Evolutionary conservation across 2,888 invertebrate genomes (phyloP).

Genomic region (Reticulitermes lucifugus): DNA sequence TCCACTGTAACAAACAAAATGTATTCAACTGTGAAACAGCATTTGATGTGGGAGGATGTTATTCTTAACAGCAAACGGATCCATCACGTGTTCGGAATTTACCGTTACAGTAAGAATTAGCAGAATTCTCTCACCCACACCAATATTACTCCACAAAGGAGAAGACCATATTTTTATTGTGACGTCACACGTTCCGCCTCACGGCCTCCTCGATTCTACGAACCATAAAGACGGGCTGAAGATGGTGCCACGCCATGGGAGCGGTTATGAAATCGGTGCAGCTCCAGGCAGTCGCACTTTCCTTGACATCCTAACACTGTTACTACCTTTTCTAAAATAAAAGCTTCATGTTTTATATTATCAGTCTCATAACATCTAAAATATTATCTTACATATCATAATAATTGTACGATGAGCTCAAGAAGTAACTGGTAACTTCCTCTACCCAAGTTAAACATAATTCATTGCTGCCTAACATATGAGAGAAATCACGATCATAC

Average conservation of each 20-base stretch:
- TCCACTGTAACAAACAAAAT: not conserved
- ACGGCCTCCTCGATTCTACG: conserved; percentile 27
- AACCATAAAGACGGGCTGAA: conserved; percentile 34
- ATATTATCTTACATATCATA: not conserved
- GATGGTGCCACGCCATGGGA: conserved; percentile 37
- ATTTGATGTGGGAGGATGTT: not conserved
- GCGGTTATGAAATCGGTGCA: conserved; percentile 33
- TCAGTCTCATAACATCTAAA: conserved; percentile 3
- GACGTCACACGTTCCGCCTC: conserved; percentile 36
- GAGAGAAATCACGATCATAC: too few species aligned
- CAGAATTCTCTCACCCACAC: conserved; percentile 6
- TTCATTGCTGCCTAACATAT: too few species aligned
- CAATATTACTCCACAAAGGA: conserved; percentile 35
- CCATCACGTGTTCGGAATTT: conserved; percentile 12
- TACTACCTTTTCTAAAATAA: not conserved
- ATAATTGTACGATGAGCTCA: not conserved
- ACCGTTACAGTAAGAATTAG: conserved; percentile 13
- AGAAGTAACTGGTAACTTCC: too few species aligned
- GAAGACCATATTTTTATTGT: conserved; percentile 33
- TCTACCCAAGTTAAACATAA: too few species aligned
- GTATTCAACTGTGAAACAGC: not conserved
- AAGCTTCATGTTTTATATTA: conserved; percentile 1
- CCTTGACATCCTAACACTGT: conserved; percentile 15
- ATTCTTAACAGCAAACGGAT: not conserved
- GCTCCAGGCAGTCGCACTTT: not conserved